Base-by-base conservation (phyloP, 23 tunicate species). In the Halocynthia roretzi region DNA sequence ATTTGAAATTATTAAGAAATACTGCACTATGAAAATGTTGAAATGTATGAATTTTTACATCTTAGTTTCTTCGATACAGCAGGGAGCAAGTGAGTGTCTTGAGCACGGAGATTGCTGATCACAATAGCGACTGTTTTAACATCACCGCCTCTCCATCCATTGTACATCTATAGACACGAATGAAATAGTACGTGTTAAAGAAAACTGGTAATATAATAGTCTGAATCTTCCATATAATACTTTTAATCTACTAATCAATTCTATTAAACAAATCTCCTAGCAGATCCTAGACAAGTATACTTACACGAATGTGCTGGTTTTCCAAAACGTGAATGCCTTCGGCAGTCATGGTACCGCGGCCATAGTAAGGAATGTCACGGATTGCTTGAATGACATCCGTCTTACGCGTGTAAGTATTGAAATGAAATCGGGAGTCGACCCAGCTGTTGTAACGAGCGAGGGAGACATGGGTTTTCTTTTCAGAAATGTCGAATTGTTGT, bases 301-400 rank as follows among this genome's bases (percentile, higher is more conserved):
- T 50, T 72, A 86, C 92, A 85, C 74, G 92, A 10, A 86, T 66
- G 53, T 80, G 87, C 50, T 86, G 92, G 62, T 67, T 68, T 68
- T 90, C 87, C 7, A 83, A 21, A 6, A 61, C 85, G 11, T 60
- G 8, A 0, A 92, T 67, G 17, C 86, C 98, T 18, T 50, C 31
- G 31, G 92, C 87, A 10, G 92, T 92, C 54, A 53, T 61, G 54
- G 98, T 92, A 11, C 91, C 91, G 48, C 72, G 72, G 51, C 98
- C 98, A 74, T 82, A 92, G 72, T 86, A 92, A n/a, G 98, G 98
- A 44, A 70, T 78, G 51, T 82, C 76, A 7, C 58, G 14, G 50
- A 92, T 69, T 5, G 88, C 87, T 10, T 78, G 69, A 20, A 92
- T 48, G 15, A 86, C 83, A 6, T 56, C 87, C 0, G 61, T 79